Base-by-base conservation (phyloP, 2,888 invertebrate genomes). In the Leucophora obtusa region DNA sequence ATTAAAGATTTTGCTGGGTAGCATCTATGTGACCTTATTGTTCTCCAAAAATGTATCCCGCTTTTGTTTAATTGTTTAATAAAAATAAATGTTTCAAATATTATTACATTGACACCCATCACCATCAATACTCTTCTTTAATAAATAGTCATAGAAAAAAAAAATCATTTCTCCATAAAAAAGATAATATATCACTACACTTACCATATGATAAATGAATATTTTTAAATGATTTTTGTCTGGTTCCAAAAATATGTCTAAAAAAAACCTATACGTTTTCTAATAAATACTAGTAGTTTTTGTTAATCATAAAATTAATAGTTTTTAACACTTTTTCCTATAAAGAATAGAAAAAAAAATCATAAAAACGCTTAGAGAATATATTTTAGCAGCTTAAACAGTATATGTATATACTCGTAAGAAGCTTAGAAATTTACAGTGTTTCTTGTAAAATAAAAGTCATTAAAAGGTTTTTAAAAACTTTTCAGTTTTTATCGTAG, bases 31-130 rank as follows among this genome's bases (percentile, higher is more conserved):
- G 43, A 56, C 43, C 47, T 56, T 43, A 58, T 68, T 68, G 24
- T 28, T 56, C n/a, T 6, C 1, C 1, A 47, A 47, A 47, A n/a
- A 47, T 5, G 6, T 47, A 47, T 47, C n/a, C 43, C 43, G n/a
- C 43, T 47, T 14, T 47, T n/a, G 1, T 1, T 14, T 5, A n/a
- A 2, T 47, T 47, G n/a, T 47, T n/a, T 47, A 14, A 11, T 38
- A 38, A 47, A 62, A 68, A 28, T 3, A 15, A 54, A 56, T 54
- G 24, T 56, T 21, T 24, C 54, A 38, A 68, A 54, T 56, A 68
- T 54, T 21, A 35, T 10, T 24, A 10, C 47, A 43, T 53, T 72
- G 54, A 54, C 70, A 72, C 38, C 54, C 63, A 72, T 56, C 72
- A 72, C 63, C 63, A 72, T 56, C 43, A 47, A 47, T 47, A 47